These are phyloP conservation scores for Molorchus minor DNA, from an alignment of 2,888 invertebrate species.

Conservation along the genomic window DNA sequence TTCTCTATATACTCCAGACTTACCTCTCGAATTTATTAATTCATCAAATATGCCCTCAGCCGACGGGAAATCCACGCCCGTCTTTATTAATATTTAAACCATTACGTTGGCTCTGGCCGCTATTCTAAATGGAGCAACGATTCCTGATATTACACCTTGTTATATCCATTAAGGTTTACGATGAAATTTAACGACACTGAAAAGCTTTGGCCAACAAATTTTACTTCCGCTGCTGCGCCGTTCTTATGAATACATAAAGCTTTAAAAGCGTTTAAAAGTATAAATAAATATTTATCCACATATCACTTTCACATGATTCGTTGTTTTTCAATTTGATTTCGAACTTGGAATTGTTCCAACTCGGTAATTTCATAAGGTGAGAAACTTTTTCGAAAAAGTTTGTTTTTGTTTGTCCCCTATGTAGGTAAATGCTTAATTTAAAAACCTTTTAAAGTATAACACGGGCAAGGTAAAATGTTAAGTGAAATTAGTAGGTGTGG, in stretches of 20 bases:
- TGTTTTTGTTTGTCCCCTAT: background rate
- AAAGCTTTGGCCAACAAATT: constrained; percentile 33
- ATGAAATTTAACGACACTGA: constrained; percentile 33
- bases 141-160: constrained; percentile 43
- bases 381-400: background rate
- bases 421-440: background rate
- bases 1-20: constrained; percentile 13
- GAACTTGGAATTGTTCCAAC: background rate
- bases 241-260: constrained; percentile 27
- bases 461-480: background rate
- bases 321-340: constrained; percentile 13
- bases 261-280: constrained; percentile 14
- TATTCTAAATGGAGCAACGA: constrained; percentile 42
- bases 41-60: constrained; percentile 38
- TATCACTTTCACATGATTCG: constrained; percentile 7
- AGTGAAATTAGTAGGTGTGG: background rate
- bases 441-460: background rate
- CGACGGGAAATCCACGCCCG: constrained; percentile 38
- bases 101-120: constrained; percentile 33
- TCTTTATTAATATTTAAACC: constrained; percentile 44
- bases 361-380: no score
- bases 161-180: constrained; percentile 43
- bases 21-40: constrained; percentile 13
- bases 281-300: constrained; percentile 8
- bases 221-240: constrained; percentile 14